phyloP scores from a whole-genome alignment of 2,113 vertebrate genomes.

The Capreolus pygargus region DNA sequence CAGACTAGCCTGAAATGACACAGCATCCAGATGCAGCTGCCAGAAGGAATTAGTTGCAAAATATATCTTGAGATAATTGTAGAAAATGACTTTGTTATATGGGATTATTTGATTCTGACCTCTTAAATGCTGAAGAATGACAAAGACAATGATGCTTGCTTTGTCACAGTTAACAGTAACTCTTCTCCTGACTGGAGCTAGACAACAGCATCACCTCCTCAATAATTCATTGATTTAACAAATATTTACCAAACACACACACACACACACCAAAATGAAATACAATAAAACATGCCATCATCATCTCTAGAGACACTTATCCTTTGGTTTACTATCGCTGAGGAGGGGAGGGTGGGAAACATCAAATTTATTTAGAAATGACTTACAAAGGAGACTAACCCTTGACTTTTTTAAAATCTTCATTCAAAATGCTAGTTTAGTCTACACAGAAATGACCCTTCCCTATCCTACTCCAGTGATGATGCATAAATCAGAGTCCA shows the following conservation, averaged over 20 bases:
- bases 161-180: conserved; percentile 39
- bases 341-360: not conserved
- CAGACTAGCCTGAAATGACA: conserved; percentile 42
- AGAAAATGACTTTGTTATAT: conserved; percentile 58
- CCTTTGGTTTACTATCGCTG: not conserved
- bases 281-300: not conserved
- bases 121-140: conserved; percentile 61
- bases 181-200: not conserved
- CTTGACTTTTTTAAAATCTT: not conserved
- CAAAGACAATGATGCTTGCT: conserved; percentile 48
- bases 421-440: not conserved
- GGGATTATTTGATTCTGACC: conserved; percentile 52
- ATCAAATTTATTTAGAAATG: conserved; percentile 15
- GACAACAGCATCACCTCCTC: conserved; percentile 15
- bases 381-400: not conserved
- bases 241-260: conserved; percentile 59
- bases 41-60: conserved; percentile 56
- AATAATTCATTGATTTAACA: conserved; percentile 60
- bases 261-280: conserved; percentile 14
- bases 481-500: not conserved
- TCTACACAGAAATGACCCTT: not conserved
- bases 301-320: conserved; percentile 9
- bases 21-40: conserved; percentile 46
- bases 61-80: conserved; percentile 56
- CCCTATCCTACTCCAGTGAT: not conserved